Base-by-base conservation (phyloP, 2,797 vertebrate genomes). In the Myiothlypis coronata region DNA sequence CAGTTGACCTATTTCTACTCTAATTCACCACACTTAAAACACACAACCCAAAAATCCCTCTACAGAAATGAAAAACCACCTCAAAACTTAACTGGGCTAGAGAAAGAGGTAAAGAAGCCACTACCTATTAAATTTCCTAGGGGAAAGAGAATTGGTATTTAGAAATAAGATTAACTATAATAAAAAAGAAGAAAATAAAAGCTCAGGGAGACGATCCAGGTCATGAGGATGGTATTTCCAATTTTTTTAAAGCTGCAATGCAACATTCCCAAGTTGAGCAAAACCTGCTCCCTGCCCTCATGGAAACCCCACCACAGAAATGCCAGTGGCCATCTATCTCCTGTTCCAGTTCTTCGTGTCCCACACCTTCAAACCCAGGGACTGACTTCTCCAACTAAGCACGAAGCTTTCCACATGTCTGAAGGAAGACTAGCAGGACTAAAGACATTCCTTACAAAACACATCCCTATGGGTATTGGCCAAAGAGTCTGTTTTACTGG, bases 1-100 rank as follows among this genome's bases (percentile, higher is more conserved):
- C 20, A 0, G 72, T 52, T 90, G 94, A 93, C 91, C 94, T 93
- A 86, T 65, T 95, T 97, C 79, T 95, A 19, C 49, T 87, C 53
- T 74, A 70, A 93, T 92, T 92, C 85, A 75, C 68, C 34, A 70
- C 26, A 86, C 23, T 78, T 78, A 77, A 83, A 93, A 94, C 43
- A 89, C 34, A 83, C 57, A 91, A 74, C 34, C 61, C 78, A 63
- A 80, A 87, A 91, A 77, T n/a, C 3, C 6, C 17, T 83, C 87
- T 72, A 70, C 65, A 76, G 55, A 92, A 89, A 88, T 20, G 17
- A 88, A 91, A 81, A 94, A 89, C 5, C 68, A 89, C 34, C 70
- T 92, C 30, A 63, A 49, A 93, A 79, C 41, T 90, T 93, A 63
- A 90, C 57, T 50, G 60, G 61, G 74, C 64, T 83, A 89, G 32